phyloP scores from a whole-genome alignment of 2,797 vertebrate species.

The Paramormyrops hopkinsi region DNA sequence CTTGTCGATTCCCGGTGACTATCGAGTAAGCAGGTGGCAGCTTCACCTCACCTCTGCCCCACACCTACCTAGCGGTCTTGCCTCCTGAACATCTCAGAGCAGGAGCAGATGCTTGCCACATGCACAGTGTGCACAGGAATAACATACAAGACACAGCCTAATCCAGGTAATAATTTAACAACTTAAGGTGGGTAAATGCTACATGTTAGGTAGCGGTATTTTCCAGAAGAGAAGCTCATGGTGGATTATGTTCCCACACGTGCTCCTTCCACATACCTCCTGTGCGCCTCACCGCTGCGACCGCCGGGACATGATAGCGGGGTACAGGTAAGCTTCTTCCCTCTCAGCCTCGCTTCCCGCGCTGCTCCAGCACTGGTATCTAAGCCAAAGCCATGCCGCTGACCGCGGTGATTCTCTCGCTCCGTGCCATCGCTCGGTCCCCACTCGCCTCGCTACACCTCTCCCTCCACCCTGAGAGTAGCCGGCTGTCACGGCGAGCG shows the following conservation, averaged over 20 bases:
- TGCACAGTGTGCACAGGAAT: not conserved
- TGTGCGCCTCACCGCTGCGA: not conserved
- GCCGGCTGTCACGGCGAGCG: slow-evolving; percentile 44
- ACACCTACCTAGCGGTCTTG: not conserved
- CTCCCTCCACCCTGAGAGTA: slow-evolving; percentile 31
- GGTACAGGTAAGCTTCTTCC: slow-evolving; percentile 28
- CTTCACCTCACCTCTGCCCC: not conserved
- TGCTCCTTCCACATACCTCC: slow-evolving; percentile 20
- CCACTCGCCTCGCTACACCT: slow-evolving; percentile 19
- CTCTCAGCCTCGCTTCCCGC: not conserved
- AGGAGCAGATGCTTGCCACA: not conserved
- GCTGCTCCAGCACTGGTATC: not conserved
- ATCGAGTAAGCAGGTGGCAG: not conserved
- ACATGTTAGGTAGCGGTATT: not conserved
- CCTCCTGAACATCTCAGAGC: not conserved
- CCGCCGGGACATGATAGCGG: slow-evolving; percentile 49
- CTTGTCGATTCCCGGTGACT: not conserved
- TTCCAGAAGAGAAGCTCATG: not conserved
- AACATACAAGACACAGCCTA: not conserved
- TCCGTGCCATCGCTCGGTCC: slow-evolving; percentile 17
- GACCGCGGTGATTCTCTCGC: slow-evolving; percentile 31
- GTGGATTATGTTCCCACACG: not conserved
- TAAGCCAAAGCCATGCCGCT: slow-evolving; percentile 3
- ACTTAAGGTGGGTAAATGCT: not conserved
- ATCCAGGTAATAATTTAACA: not conserved